Base-by-base conservation (phyloP, 53 echinoderm and acorn worm genomes). In the Echinarachnius parma region DNA sequence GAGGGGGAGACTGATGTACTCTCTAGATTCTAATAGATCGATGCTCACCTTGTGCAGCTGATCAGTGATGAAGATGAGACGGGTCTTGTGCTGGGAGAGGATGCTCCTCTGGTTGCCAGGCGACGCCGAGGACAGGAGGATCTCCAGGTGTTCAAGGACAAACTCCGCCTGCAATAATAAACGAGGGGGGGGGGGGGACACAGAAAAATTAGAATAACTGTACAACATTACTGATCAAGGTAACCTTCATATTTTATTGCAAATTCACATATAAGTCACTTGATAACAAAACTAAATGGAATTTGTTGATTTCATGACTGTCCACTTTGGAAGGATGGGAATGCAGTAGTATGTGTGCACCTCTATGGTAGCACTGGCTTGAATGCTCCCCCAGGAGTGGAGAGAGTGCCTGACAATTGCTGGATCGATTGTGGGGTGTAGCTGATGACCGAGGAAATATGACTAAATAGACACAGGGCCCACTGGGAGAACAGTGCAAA, bases 121-220 rank as follows among this genome's bases (percentile, higher is more conserved):
- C 31, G 58, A 13, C 4, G 29, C 20, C 31, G 49, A 35, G 19
- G 72, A 53, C 19, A 81, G 48, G 16, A 71, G 42, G 29, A 81
- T 81, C 58, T 81, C 81, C 24, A 81, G 71, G 39, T 81, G 53
- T 65, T 81, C 81, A 13, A 81, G 49, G 9, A 81, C 81, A 81
- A 81, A 81, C 55, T 71, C 81, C 7, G 52, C 74, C 81, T 81
- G 42, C 7, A 50, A 28, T 8, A 8, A 42, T 9, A 9, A 42
- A 42, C 42, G 14, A 42, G 8, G 8, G 14, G 14, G 42, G 42
- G 13, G 13, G 14, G 8, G 42, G 8, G 14, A 42, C 14, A 42
- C 42, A 42, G 14, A 42, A 42, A 42, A 9, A 42, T 42, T 42
- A 42, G 42, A 42, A 39, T 9, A 39, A 39, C 13, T 7, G 13